Base-by-base conservation (phyloP, 2,888 invertebrate species). In the Xylocampa areola region DNA sequence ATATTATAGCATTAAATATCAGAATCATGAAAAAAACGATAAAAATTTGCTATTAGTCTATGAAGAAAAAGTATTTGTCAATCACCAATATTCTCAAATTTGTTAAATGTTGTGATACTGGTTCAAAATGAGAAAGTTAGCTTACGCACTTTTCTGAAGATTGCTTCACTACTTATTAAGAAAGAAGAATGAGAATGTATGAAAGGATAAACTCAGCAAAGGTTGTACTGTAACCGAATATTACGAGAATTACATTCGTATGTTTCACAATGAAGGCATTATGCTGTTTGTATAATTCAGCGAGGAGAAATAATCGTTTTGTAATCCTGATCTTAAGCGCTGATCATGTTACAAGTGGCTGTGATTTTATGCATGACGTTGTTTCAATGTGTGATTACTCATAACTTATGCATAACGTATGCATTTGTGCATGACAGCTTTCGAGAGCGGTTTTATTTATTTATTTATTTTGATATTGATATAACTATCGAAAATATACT, bases 81-180 rank as follows among this genome's bases (percentile, higher is more conserved):
- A n/a, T n/a, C n/a, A n/a, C n/a, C n/a, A n/a, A n/a, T n/a, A n/a
- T n/a, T n/a, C n/a, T n/a, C n/a, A n/a, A n/a, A n/a, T n/a, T n/a
- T n/a, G n/a, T n/a, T n/a, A n/a, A n/a, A n/a, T n/a, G n/a, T n/a
- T n/a, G n/a, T n/a, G n/a, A n/a, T n/a, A n/a, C n/a, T n/a, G n/a
- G n/a, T n/a, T n/a, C n/a, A n/a, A n/a, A n/a, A n/a, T 44, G 40
- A 11, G 14, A 65, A 60, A 55, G 27, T 65, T 32, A 16, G 8
- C 4, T n/a, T 32, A 10, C n/a, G 2, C 55, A 27, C 14, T 33
- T 17, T 11, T 65, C 1, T 3, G 4, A 10, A 43, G 32, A 13
- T 43, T 21, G 21, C 13, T 37, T 8, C 11, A 3, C 7, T 54
- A 2, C 11, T 2, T 32, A 17, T 2, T 39, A 23, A 43, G 39